Percentiles rank a stretch among this genome's conserved stretches.
Conservation (phyloP, 1,140 invertebrate genomes). For the Drosophila dunni region DNA sequence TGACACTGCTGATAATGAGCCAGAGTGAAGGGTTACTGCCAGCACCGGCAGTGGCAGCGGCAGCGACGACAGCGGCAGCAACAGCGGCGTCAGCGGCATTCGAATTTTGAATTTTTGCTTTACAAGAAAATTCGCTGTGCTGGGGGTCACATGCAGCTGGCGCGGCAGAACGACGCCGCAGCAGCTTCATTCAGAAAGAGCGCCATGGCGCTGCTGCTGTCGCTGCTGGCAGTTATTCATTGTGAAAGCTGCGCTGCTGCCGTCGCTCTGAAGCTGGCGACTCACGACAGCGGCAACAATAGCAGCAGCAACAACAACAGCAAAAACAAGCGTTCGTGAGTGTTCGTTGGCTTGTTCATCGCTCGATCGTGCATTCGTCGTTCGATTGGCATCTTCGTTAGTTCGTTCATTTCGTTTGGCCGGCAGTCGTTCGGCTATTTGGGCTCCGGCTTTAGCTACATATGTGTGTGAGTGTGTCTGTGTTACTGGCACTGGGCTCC, state of each 20-base stretch:
- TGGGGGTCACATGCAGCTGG: conserved; percentile 59
- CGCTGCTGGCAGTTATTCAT: conserved; percentile 5
- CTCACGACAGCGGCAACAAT: conserved; percentile 16
- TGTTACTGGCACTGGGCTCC: conserved; percentile 28
- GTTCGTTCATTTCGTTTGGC: conserved; percentile 16
- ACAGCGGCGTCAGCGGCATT: conserved; percentile 9
- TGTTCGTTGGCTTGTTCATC: conserved; percentile 6
- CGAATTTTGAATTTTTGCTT: conserved; percentile 36
- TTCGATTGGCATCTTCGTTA: conserved; percentile 1
- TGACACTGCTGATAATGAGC: conserved; percentile 51
- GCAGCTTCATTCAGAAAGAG: conserved; percentile 12
- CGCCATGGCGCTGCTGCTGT: conserved; percentile 1
- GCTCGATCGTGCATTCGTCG: neutral
- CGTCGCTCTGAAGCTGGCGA: conserved; percentile 6
- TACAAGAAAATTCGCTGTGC: conserved; percentile 40
- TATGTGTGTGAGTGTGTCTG: neutral
- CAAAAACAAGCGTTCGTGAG: conserved; percentile 9
- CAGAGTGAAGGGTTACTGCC: conserved; percentile 54
- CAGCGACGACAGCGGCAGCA: conserved; percentile 8
- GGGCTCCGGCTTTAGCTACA: conserved; percentile 23
- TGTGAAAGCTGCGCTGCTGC: conserved; percentile 10
- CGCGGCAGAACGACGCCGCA: conserved; percentile 41
- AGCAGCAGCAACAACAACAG: conserved; percentile 18
- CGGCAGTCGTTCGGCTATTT: conserved; percentile 37
- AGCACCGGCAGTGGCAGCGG: conserved; percentile 17